Base-by-base conservation (phyloP, 2,888 invertebrate genomes). In the Drosophila yooni region DNA sequence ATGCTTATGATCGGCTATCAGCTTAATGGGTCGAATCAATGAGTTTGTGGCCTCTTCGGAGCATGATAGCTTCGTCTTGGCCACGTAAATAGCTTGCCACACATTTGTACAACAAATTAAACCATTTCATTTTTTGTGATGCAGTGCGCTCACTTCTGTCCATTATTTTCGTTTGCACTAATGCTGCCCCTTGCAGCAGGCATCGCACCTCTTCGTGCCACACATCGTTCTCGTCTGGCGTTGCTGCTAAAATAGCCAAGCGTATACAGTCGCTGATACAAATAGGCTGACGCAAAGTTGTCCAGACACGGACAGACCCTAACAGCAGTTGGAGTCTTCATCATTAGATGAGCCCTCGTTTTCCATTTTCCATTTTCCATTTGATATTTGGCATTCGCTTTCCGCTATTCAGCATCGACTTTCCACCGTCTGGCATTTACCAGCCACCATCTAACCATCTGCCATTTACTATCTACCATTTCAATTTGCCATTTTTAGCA, bases 1-100 rank as follows among this genome's bases (percentile, higher is more conserved):
- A 62, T 71, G 83, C 78, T 88, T 74, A 84, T 82, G 88, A 79
- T 81, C 71, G 69, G 65, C 67, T 72, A 84, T 89, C 83, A 79
- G 72, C 70, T 84, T 85, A 84, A 85, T 79, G 73, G 67, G 50
- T 79, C 34, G 62, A 88, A 62, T 80, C 83, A 70, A 68, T 76
- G 61, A 64, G 31, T 51, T 53, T 60, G 60, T 61, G 48, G 56
- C 31, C 57, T 40, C 25, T 25, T 46, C 8, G 21, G 15, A 46
- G 15, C 21, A 25, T 15, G 15, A 2, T 18, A 21, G 43, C 46
- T 33, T n/a, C 31, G 52, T 40, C 46, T 58, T 46, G 53, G 59
- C 59, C 52, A 31, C 74, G 67, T 29, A 51, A 72, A 76, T 61
- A 53, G 29, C 73, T 64, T 53, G 74, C 27, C 67, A 54, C 63